Conservation (phyloP, 2,888 invertebrate genomes). For the Taphrorychus bicolor region DNA sequence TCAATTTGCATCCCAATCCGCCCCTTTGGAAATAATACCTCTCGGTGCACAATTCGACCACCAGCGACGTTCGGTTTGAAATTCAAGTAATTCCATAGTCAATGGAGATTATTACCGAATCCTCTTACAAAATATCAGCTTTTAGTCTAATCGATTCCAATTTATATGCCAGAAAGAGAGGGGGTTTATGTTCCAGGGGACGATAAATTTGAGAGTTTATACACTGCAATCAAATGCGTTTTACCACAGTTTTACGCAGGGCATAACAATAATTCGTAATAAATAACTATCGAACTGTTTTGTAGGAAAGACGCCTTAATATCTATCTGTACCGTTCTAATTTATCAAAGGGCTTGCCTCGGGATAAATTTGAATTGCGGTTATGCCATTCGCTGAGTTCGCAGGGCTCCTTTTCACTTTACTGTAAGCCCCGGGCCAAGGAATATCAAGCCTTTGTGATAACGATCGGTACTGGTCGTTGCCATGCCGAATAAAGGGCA, state of each 20-base stretch:
- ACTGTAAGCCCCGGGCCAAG: slow-evolving; percentile 18
- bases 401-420: slow-evolving; percentile 28
- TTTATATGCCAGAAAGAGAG: background rate
- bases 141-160: slow-evolving; percentile 4
- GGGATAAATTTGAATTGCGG: slow-evolving; percentile 44
- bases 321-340: slow-evolving; percentile 23
- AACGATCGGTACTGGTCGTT: slow-evolving; percentile 10
- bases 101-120: slow-evolving; percentile 1
- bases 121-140: slow-evolving; percentile 7
- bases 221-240: background rate
- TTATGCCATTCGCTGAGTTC: slow-evolving; percentile 42
- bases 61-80: background rate
- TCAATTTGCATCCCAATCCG: background rate
- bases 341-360: slow-evolving; percentile 45
- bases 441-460: slow-evolving; percentile 32
- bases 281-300: background rate
- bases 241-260: background rate
- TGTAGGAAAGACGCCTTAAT: background rate
- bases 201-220: background rate
- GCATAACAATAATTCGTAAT: background rate
- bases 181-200: background rate
- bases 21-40: background rate
- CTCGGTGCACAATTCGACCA: background rate
- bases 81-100: slow-evolving; percentile 1
- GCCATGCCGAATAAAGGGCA: background rate